Evolutionary conservation across 2,113 vertebrate genomes (phyloP).

Genomic region (Loxodonta africana): DNA sequence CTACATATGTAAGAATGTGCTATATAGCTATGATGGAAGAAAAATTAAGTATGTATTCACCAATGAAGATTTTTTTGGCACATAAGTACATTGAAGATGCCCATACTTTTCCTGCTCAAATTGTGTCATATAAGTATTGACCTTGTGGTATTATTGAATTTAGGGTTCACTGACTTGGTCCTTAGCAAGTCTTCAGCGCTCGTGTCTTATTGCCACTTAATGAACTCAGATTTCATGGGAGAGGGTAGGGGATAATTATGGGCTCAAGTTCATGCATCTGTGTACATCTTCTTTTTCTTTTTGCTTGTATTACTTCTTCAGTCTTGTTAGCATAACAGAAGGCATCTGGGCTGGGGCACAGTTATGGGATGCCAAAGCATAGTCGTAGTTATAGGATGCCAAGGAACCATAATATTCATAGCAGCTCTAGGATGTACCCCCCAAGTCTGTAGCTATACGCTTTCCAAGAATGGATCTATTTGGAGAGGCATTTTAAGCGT

Average conservation of each 20-base stretch:
- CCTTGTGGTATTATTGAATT: not conserved
- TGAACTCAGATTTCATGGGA: not conserved
- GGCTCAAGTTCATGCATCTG: not conserved
- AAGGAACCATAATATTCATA: not conserved
- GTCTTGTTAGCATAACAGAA: not conserved
- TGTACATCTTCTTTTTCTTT: not conserved
- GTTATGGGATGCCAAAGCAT: slow-evolving; percentile 9
- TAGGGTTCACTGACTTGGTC: not conserved
- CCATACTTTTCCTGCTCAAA: not conserved
- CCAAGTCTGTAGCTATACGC: not conserved
- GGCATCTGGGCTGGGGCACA: slow-evolving; percentile 25
- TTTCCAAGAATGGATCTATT: slow-evolving; percentile 68
- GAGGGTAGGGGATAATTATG: not conserved
- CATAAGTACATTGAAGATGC: not conserved
- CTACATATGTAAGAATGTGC: not conserved
- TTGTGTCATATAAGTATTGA: not conserved
- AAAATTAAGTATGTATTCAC: not conserved
- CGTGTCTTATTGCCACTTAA: not conserved
- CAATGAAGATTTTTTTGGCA: not conserved
- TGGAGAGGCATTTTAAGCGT: slow-evolving; percentile 49
- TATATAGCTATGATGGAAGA: not conserved
- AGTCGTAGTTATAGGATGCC: slow-evolving; percentile 33
- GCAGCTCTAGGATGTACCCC: slow-evolving; percentile 42
- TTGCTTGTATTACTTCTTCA: not conserved
- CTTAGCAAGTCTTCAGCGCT: not conserved